A percentile compares a stretch with the other conserved stretches of the same genome.
Conservation (phyloP, 2,888 invertebrate species). For the Catocala fraxini region DNA sequence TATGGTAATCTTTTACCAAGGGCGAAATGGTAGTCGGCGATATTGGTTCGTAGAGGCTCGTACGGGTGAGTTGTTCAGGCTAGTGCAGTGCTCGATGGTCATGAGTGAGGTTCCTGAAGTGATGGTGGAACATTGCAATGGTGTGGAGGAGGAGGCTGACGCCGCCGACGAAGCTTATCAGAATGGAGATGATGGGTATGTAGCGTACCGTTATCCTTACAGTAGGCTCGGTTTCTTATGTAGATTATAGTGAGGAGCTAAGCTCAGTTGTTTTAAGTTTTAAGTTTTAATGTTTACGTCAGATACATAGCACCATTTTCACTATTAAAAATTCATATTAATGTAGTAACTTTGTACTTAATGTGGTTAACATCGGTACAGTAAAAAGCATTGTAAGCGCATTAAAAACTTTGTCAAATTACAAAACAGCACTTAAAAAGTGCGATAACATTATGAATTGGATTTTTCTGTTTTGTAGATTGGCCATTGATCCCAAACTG, state of each 20-base stretch:
- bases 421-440: constrained; percentile 20
- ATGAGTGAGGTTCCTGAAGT: constrained; percentile 80
- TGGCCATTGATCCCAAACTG: constrained; percentile 86
- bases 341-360: too few relatives aligned
- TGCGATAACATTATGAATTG: constrained; percentile 63
- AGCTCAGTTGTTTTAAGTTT: too few relatives aligned
- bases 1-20: constrained; percentile 85
- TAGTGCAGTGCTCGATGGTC: constrained; percentile 54
- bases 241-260: constrained; percentile 2
- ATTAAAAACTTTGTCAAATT: background rate
- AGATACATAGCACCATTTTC: too few relatives aligned
- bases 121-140: constrained; percentile 79
- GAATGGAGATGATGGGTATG: constrained; percentile 77
- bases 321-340: too few relatives aligned
- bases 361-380: too few relatives aligned
- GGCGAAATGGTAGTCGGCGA: constrained; percentile 79
- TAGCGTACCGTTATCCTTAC: constrained; percentile 7
- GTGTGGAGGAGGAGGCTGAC: constrained; percentile 67
- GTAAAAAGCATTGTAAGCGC: too few relatives aligned
- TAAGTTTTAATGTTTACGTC: too few relatives aligned
- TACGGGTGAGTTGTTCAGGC: constrained; percentile 63
- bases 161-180: constrained; percentile 59
- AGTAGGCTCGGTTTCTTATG: constrained; percentile 26
- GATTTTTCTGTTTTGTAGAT: constrained; percentile 86
- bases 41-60: constrained; percentile 68